Conservation (phyloP, 2,113 vertebrate species). For the Ceyx cyanopectus region DNA sequence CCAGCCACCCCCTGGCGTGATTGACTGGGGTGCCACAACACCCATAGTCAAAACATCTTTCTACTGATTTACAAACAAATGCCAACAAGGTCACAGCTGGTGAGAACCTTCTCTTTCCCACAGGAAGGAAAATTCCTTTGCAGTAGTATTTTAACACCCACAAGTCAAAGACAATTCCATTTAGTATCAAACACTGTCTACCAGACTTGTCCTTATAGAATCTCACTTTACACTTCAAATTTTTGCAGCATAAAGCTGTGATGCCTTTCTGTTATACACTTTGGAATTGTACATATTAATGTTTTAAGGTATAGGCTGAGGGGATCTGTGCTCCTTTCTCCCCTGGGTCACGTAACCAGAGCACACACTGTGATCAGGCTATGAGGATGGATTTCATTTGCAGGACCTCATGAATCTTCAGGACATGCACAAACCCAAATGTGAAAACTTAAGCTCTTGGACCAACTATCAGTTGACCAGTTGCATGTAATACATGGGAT, state of each 20-base stretch:
- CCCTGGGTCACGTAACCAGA: background rate
- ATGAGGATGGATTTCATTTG: background rate
- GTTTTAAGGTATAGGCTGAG: background rate
- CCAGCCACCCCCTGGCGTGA: no score
- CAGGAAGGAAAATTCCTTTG: no score
- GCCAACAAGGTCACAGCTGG: no score
- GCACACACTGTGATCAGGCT: background rate
- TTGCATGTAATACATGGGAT: background rate
- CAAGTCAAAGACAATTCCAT: background rate
- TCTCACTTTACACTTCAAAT: background rate
- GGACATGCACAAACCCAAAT: rapidly evolving
- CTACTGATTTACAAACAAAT: no score
- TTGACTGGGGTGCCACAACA: no score
- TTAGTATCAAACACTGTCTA: background rate
- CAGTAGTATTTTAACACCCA: no score
- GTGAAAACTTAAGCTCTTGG: background rate
- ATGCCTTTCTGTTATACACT: background rate
- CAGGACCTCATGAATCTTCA: background rate
- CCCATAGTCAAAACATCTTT: no score
- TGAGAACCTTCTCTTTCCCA: no score
- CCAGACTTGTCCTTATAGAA: background rate
- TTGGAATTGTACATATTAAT: background rate
- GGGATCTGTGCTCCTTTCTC: background rate
- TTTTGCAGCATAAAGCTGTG: background rate
- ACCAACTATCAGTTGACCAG: rapidly evolving